Base-by-base conservation (phyloP, 2,113 vertebrate species). In the Craseonycteris thonglongyai region DNA sequence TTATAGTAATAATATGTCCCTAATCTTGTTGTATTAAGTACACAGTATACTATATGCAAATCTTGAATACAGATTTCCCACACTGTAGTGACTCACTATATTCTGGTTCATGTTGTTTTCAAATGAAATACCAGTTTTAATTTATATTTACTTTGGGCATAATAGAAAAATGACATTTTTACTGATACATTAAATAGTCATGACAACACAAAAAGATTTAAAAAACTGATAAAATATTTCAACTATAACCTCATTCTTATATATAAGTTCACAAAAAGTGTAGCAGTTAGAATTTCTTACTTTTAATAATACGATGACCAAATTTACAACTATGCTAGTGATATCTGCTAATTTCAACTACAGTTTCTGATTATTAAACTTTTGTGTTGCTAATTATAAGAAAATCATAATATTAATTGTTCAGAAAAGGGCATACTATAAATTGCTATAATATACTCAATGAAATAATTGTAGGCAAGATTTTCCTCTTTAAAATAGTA, bases 281-380 rank as follows among this genome's bases (percentile, higher is more conserved):
- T 45, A 56, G 28, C 45, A 88, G 2, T 59, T 74, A 65, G 66
- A 92, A 80, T 89, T 35, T 65, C 49, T 49, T 75, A 65, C 56
- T 92, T 95, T 93, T 96, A 94, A 83, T 93, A n/a, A 33, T 10
- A 68, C 30, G 79, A 59, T 91, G 42, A 76, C 74, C 13, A 35
- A 69, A 40, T 69, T 68, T 74, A 49, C 1, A 88, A 2, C 51
- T 90, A 45, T 83, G 5, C 33, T 82, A 51, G 22, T 35, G 54
- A 79, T 79, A 95, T 54, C 59, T 68, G 16, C 42, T 94, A 94
- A 94, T 92, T 95, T 90, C 35, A 92, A 63, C 47, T 85, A 47
- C 54, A 90, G 72, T 88, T 94, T 95, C 40, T 92, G 26, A 7
- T 80, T 82, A 90, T 66, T 90, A 96, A 93, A 35, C 24, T 65